phyloP scores from a whole-genome alignment of 2,888 invertebrate species.

The Thelaira solivaga region DNA sequence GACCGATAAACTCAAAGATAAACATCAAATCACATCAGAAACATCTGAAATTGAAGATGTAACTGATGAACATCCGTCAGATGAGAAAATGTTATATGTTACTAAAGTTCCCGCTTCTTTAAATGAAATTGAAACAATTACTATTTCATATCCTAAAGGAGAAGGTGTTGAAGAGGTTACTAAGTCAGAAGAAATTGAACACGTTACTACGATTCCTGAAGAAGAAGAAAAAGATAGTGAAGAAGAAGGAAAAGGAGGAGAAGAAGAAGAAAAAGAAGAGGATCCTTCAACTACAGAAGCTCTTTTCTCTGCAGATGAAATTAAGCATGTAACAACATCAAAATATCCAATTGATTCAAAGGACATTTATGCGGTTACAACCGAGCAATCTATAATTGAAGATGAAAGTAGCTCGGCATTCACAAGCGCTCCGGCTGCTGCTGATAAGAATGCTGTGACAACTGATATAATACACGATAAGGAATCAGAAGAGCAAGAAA shows the following conservation, averaged over 20 bases:
- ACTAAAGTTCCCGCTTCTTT: constrained; percentile 44
- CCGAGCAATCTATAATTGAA: neutral
- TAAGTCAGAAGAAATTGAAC: neutral
- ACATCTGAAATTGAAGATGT: constrained; percentile 4
- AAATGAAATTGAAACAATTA: constrained; percentile 18
- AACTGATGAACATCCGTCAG: neutral
- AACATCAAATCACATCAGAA: too few species aligned
- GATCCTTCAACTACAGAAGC: neutral
- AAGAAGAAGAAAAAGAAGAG: constrained; percentile 22
- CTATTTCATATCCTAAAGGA: neutral
- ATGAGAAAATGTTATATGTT: neutral
- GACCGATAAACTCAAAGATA: neutral
- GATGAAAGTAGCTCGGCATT: neutral
- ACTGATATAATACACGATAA: neutral
- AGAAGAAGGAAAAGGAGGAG: constrained; percentile 9
- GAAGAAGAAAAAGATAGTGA: constrained; percentile 11
- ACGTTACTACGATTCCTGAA: constrained; percentile 16
- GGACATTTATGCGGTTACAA: neutral
- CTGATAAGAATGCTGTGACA: neutral
- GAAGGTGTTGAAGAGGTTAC: neutral
- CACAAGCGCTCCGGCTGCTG: constrained; percentile 7
- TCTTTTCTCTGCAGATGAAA: neutral
- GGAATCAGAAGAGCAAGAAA: neutral
- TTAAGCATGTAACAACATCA: neutral
- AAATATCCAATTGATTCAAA: constrained; percentile 4